phyloP scores from a whole-genome alignment of 2,797 vertebrate genomes.

The Zenarchopterus dispar region DNA sequence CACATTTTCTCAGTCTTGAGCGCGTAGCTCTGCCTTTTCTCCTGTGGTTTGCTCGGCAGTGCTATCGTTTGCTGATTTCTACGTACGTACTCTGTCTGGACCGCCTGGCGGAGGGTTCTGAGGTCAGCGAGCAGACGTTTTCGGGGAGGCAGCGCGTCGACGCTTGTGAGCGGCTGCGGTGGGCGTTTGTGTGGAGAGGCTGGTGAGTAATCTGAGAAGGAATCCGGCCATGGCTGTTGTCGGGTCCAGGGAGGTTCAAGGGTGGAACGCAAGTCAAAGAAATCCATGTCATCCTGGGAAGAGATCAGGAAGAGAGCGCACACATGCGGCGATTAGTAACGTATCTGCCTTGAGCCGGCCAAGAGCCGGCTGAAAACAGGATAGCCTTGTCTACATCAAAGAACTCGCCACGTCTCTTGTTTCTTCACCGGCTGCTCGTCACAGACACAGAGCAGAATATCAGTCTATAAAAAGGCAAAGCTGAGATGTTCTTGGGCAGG shows the following conservation, averaged over 20 bases:
- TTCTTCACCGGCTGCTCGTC: slow-evolving; percentile 55
- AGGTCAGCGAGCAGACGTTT: slow-evolving; percentile 48
- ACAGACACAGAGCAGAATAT: slow-evolving; percentile 20
- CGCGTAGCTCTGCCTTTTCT: neutral
- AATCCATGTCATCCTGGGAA: slow-evolving; percentile 78
- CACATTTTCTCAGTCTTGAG: slow-evolving; percentile 42
- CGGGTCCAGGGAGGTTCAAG: slow-evolving; percentile 69
- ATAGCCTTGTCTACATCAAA: slow-evolving; percentile 65
- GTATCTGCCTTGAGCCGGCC: slow-evolving; percentile 38
- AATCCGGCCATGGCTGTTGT: slow-evolving; percentile 71
- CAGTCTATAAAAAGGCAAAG: slow-evolving; percentile 32
- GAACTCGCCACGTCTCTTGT: slow-evolving; percentile 32
- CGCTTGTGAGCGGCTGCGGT: slow-evolving; percentile 30
- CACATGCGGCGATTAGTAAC: slow-evolving; percentile 61
- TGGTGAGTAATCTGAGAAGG: slow-evolving; percentile 51
- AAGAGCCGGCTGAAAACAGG: slow-evolving; percentile 46
- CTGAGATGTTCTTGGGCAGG: slow-evolving; percentile 1
- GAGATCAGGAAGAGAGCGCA: slow-evolving; percentile 60
- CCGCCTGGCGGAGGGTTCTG: slow-evolving; percentile 44
- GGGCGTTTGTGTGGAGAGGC: slow-evolving; percentile 23
- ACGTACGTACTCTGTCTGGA: slow-evolving; percentile 42
- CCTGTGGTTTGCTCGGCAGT: slow-evolving; percentile 20
- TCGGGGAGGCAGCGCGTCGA: slow-evolving; percentile 20
- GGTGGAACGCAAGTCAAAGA: slow-evolving; percentile 69
- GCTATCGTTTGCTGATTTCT: slow-evolving; percentile 43